Base-by-base conservation (phyloP, 2,888 invertebrate genomes). In the Drosophila rellima region DNA sequence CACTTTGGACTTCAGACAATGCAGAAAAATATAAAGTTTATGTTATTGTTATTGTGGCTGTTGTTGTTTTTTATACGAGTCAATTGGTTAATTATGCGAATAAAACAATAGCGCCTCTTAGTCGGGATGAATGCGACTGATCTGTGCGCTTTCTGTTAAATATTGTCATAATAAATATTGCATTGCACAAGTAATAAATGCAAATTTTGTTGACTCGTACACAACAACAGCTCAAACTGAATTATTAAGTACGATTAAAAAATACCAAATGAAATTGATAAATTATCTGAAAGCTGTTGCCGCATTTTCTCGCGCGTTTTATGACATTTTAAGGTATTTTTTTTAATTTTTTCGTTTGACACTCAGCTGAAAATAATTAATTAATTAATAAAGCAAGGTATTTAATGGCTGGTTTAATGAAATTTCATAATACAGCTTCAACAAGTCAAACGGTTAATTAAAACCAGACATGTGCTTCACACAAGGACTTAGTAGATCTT, bases 161-260 rank as follows among this genome's bases (percentile, higher is more conserved):
- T 82, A 61, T 82, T 77, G 88, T 73, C 83, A 85, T 63, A 80
- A 80, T 88, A 86, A 82, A 88, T 85, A 86, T 88, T 70, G 62
- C 51, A 51, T 35, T 60, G 44, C 60, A 47, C 57, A 68, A 74
- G 78, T 87, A 69, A 67, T 65, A 48, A 71, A 79, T 68, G 56
- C 39, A 64, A 42, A 48, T 61, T 63, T 74, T 69, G 37, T 50
- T 57, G 56, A 35, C 73, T 59, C 35, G 37, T 3, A 15, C n/a
- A 39, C 18, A 31, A 3, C 42, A 20, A 20, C n/a, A 42, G 29
- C 20, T 39, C 44, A 73, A 86, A 66, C 70, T 83, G 87, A 80
- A 71, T 73, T 69, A 83, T 86, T 66, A 68, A 87, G 69, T 61
- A 51, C 47, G 64, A 57, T 66, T 81, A 69, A 80, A 74, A 51